Conservation (phyloP, 2,888 invertebrate species). For the Pyrrhia umbra region DNA sequence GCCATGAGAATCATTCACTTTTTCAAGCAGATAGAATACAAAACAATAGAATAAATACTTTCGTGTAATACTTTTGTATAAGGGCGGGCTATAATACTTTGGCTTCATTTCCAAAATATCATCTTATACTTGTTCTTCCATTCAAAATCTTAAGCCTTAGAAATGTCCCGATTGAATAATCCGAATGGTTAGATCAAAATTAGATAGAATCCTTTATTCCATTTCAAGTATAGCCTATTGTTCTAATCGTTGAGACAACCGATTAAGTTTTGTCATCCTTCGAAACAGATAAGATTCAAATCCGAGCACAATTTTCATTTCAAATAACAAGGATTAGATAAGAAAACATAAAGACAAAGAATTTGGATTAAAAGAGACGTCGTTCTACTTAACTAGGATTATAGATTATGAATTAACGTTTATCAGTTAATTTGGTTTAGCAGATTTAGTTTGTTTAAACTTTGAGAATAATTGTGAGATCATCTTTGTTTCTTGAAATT, state of each 20-base stretch:
- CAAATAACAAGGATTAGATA: constrained; percentile 62
- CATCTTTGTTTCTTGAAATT: constrained; percentile 44
- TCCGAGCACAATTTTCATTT: constrained; percentile 62
- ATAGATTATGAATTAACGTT: constrained; percentile 63
- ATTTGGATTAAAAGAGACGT: constrained; percentile 53
- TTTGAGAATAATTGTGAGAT: constrained; percentile 38
- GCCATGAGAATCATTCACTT: not conserved
- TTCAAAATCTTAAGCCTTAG: constrained; percentile 23
- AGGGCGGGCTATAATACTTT: not conserved
- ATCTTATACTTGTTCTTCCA: not conserved
- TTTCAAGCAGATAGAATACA: constrained; percentile 6
- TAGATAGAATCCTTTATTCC: constrained; percentile 54
- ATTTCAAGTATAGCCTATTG: constrained; percentile 55
- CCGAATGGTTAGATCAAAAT: constrained; percentile 54
- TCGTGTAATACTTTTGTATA: too few species aligned
- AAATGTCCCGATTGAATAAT: constrained; percentile 53
- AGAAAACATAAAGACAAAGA: constrained; percentile 63
- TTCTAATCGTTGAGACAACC: constrained; percentile 58
- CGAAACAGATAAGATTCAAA: constrained; percentile 61
- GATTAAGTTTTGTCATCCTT: constrained; percentile 65
- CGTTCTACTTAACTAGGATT: constrained; percentile 60
- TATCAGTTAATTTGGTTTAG: constrained; percentile 63
- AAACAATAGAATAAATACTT: too few species aligned
- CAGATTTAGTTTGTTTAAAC: constrained; percentile 40
- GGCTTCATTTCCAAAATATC: not conserved